Conservation (phyloP, 2,797 vertebrate genomes). For the Phyllotis vaccarum region DNA sequence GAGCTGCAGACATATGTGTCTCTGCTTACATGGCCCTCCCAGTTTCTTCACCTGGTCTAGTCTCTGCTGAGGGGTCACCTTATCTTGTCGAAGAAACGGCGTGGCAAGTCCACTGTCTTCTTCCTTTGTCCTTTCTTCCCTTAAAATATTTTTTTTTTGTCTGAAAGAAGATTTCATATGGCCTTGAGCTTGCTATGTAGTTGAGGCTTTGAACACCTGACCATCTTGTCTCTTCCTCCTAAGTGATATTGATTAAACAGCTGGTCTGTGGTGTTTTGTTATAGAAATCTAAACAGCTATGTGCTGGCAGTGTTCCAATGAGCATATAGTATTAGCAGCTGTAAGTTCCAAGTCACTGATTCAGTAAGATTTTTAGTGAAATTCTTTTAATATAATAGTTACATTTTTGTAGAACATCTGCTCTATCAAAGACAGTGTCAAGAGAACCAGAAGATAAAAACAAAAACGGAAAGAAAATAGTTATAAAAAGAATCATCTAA, state of each 20-base stretch:
- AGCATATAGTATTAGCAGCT: background rate
- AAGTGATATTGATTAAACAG: background rate
- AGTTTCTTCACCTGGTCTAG: background rate
- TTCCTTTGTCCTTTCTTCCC: background rate
- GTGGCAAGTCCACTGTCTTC: background rate
- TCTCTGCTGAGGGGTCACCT: background rate
- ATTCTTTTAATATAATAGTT: background rate
- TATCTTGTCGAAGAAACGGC: background rate
- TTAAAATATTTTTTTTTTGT: background rate
- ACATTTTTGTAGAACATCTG: background rate
- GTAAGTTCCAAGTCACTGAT: constrained; percentile 10
- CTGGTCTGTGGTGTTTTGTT: background rate
- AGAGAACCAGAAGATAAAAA: background rate
- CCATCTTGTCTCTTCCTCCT: background rate
- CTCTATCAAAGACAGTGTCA: background rate
- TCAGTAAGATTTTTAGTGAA: background rate
- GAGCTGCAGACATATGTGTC: background rate
- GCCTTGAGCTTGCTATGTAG: too few species aligned
- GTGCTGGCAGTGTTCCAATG: background rate
- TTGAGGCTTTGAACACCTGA: background rate
- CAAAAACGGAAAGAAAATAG: background rate
- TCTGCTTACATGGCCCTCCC: background rate
- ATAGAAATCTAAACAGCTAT: background rate
- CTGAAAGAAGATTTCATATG: background rate
- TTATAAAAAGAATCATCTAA: background rate